These are phyloP conservation scores for Blennius ocellaris DNA, from an alignment of 2,113 vertebrate genomes.

Conservation along the genomic window DNA sequence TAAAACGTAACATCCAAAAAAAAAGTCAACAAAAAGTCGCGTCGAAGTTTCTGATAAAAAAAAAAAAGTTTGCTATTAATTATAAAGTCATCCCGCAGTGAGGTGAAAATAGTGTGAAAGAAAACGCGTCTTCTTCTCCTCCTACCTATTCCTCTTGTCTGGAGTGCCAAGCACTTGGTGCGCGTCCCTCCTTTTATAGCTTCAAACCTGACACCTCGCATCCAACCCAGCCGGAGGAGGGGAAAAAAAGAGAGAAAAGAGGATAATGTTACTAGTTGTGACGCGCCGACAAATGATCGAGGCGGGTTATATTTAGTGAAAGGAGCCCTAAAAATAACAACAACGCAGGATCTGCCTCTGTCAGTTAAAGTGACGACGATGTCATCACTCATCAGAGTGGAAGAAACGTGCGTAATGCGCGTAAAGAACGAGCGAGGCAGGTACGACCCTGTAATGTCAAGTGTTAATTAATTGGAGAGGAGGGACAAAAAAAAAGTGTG, in stretches of 20 bases:
- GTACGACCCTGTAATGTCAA: no score
- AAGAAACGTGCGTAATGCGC: neutral
- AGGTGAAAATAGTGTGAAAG: neutral
- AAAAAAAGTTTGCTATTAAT: neutral
- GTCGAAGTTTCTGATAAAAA: no score
- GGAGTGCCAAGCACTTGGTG: slow-evolving; percentile 48
- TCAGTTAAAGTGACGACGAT: neutral
- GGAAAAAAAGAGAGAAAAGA: slow-evolving; percentile 8
- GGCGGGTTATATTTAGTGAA: slow-evolving; percentile 78
- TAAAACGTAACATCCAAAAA: neutral
- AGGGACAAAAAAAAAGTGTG: no score
- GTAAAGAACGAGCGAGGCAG: neutral
- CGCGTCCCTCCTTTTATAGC: slow-evolving; percentile 81
- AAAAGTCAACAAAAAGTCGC: neutral
- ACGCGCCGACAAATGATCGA: slow-evolving; percentile 73
- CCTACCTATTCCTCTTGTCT: slow-evolving; percentile 47
- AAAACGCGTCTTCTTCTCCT: neutral
- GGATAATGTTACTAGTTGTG: slow-evolving; percentile 78
- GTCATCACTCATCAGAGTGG: neutral
- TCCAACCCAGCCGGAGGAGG: slow-evolving; percentile 41
- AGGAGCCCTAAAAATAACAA: slow-evolving; percentile 81
- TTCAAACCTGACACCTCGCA: slow-evolving; percentile 64
- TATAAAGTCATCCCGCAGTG: no score
- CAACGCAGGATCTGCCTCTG: slow-evolving; percentile 49
- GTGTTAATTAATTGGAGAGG: no score